Conservation (phyloP, 2,888 invertebrate species). For the Quadroppia sp. region DNA sequence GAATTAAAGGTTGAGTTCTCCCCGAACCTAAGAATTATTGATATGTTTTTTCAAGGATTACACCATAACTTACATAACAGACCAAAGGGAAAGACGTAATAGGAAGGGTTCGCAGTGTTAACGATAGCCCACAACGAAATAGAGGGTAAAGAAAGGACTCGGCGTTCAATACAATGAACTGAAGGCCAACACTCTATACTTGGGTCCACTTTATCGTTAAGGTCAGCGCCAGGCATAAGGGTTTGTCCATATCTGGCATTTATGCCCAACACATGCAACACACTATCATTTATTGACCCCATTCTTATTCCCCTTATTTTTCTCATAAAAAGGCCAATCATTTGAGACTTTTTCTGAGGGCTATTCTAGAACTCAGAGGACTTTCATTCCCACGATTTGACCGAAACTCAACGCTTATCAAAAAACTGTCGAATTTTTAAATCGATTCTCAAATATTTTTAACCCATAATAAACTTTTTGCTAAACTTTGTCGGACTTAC, state of each 20-base stretch:
- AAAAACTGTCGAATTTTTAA: not conserved
- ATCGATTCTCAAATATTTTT: not conserved
- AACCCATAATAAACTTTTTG: not conserved
- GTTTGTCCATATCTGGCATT: not conserved
- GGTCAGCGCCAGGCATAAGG: not conserved
- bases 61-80: slow-evolving; percentile 30
- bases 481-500: too few relatives aligned
- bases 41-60: slow-evolving; percentile 18
- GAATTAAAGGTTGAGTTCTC: not conserved
- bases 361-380: not conserved
- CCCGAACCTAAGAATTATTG: not conserved
- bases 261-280: slow-evolving; percentile 6
- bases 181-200: not conserved
- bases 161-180: not conserved
- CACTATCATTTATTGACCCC: slow-evolving; percentile 32
- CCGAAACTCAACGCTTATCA: not conserved
- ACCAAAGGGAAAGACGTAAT: slow-evolving; percentile 7
- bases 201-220: not conserved
- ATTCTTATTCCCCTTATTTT: slow-evolving; percentile 28
- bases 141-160: not conserved
- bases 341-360: not conserved
- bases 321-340: not conserved
- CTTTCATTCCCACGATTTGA: slow-evolving; percentile 28
- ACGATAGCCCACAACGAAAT: not conserved
- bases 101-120: slow-evolving; percentile 16